phyloP scores from a whole-genome alignment of 2,113 vertebrate genomes.

The Siniperca knerii region DNA sequence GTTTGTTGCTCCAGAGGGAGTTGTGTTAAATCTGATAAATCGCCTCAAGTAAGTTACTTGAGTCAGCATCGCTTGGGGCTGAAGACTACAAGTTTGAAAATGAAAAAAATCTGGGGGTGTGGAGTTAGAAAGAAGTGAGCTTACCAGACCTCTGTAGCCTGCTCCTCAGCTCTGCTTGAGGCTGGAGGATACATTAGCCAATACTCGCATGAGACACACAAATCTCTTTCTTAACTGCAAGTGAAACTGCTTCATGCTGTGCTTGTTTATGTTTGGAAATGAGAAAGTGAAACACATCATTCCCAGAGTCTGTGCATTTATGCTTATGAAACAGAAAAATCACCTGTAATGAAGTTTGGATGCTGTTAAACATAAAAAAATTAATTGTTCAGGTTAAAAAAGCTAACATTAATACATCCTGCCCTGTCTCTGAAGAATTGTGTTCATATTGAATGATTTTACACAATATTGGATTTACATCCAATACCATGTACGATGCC shows the following conservation, averaged over 20 bases:
- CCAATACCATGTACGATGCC: too few species aligned
- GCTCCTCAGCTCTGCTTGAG: background rate
- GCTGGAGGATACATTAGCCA: background rate
- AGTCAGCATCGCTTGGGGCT: background rate
- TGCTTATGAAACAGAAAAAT: too few species aligned
- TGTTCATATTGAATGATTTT: background rate
- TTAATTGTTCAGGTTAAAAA: too few species aligned
- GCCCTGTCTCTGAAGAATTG: background rate
- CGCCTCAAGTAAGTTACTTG: background rate
- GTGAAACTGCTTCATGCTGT: too few species aligned
- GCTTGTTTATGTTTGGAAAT: background rate
- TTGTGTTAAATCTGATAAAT: background rate
- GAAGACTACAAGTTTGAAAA: background rate
- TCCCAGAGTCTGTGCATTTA: background rate
- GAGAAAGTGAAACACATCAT: background rate
- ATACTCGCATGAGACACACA: background rate
- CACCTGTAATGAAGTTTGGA: too few species aligned
- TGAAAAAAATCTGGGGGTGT: background rate
- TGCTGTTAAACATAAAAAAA: too few species aligned
- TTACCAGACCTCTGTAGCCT: background rate
- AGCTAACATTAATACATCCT: too few species aligned
- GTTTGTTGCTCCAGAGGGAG: slow-evolving; percentile 2
- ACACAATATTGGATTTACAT: too few species aligned
- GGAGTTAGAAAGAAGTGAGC: background rate
- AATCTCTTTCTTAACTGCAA: background rate